Conservation (phyloP, 2,797 vertebrate species). For the Loris lydekkerianus region DNA sequence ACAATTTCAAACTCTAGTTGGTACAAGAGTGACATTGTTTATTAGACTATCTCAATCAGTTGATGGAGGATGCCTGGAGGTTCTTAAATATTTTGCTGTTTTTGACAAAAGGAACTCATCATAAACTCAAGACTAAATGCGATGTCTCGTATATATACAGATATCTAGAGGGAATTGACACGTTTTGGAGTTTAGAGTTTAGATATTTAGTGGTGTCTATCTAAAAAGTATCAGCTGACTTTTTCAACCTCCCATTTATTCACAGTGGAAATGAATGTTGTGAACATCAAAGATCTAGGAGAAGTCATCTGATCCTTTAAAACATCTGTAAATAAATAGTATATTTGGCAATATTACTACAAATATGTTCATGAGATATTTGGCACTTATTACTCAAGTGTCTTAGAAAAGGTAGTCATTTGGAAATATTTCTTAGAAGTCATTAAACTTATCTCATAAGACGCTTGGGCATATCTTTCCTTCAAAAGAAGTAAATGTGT, state of each 20-base stretch:
- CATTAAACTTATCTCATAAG: background rate
- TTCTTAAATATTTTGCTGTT: background rate
- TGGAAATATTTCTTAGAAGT: background rate
- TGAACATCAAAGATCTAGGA: background rate
- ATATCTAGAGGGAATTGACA: no score
- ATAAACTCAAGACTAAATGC: background rate
- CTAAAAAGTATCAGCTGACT: background rate
- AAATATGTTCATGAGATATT: conserved; percentile 1
- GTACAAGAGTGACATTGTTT: background rate
- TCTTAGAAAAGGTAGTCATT: background rate
- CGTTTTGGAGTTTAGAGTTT: background rate
- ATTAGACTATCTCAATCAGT: background rate
- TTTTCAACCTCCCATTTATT: background rate
- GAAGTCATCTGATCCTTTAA: background rate
- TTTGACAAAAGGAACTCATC: background rate
- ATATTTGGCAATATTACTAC: background rate
- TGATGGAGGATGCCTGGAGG: background rate
- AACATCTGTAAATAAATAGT: background rate
- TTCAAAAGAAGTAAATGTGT: background rate
- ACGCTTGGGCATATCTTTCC: background rate
- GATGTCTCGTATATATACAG: background rate
- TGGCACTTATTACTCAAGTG: background rate
- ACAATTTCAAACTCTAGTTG: background rate
- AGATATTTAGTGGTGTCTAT: background rate
- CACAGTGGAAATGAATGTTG: background rate